Conservation (phyloP, 2,888 invertebrate species). For the Entomobrya multifasciata region DNA sequence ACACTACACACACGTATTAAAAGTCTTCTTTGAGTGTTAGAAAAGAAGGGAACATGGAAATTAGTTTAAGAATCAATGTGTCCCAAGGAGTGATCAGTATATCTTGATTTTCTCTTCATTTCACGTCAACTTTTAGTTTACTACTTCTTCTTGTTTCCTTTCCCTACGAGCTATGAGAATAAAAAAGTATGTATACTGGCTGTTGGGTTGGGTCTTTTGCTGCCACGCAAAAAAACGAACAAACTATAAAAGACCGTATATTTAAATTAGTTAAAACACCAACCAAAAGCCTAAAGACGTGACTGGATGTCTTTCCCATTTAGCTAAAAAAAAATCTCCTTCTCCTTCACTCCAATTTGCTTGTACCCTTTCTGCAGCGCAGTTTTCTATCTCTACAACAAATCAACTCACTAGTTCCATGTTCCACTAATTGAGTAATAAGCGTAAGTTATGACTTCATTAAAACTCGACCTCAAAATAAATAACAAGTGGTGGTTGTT, state of each 20-base stretch:
- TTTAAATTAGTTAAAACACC: conserved; percentile 53
- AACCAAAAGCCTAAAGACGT: conserved; percentile 48
- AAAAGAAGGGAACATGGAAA: conserved; percentile 36
- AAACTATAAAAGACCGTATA: conserved; percentile 41
- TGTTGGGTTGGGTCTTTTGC: background rate
- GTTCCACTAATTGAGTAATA: conserved; percentile 72
- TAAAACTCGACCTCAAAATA: conserved; percentile 72
- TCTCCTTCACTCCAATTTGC: conserved; percentile 18
- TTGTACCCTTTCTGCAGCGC: background rate
- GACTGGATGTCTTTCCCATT: conserved; percentile 51
- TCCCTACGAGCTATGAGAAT: background rate
- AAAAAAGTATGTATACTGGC: too few species aligned
- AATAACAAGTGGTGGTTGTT: conserved; percentile 58
- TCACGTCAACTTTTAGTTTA: conserved; percentile 45
- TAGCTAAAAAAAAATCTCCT: conserved; percentile 52
- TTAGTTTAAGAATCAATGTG: conserved; percentile 63
- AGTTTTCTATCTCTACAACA: conserved; percentile 35
- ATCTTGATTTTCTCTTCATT: conserved; percentile 56
- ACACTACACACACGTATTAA: conserved; percentile 5
- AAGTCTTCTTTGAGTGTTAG: conserved; percentile 28
- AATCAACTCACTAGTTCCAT: conserved; percentile 61
- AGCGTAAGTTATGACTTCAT: conserved; percentile 74
- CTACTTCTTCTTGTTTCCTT: conserved; percentile 22
- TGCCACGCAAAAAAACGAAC: conserved; percentile 35
- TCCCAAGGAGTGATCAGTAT: conserved; percentile 60